Conservation (phyloP, 2,113 vertebrate species). For the Lucifuga dentata region DNA sequence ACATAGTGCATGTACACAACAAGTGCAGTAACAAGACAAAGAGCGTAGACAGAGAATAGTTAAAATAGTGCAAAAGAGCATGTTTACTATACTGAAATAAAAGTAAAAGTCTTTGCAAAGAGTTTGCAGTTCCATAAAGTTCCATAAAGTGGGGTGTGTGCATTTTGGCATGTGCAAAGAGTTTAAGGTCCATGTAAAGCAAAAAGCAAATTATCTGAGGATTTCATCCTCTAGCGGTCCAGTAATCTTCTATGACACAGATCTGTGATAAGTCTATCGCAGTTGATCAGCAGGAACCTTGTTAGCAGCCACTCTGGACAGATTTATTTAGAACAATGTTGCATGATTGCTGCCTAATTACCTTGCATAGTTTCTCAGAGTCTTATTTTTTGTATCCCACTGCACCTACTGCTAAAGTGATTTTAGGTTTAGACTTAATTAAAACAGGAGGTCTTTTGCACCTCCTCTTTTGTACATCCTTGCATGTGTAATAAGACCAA, state of each 20-base stretch:
- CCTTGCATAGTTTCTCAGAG: conserved; percentile 1
- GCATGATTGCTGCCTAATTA: conserved; percentile 16
- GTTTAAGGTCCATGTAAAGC: too few species aligned
- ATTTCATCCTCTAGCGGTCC: conserved; percentile 23
- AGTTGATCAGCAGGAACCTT: conserved; percentile 57
- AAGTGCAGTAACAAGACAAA: too few species aligned
- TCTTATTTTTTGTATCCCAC: conserved; percentile 27
- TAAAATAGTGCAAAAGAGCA: too few species aligned
- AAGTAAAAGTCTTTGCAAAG: too few species aligned
- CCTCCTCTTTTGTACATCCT: not conserved
- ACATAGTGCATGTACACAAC: too few species aligned
- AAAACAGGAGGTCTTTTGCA: conserved; percentile 28
- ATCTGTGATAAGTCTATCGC: conserved; percentile 52
- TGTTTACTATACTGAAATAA: too few species aligned
- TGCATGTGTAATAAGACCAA: conserved; percentile 13
- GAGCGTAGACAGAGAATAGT: too few species aligned
- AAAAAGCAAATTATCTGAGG: conserved; percentile 43
- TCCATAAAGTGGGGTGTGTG: too few species aligned
- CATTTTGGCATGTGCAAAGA: too few species aligned
- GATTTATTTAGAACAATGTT: conserved; percentile 49
- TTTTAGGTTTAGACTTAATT: conserved; percentile 36
- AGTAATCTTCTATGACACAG: conserved; percentile 48
- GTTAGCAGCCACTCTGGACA: conserved; percentile 41
- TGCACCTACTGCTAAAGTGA: conserved; percentile 26
- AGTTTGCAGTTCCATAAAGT: too few species aligned